These are phyloP conservation scores for Nezara viridula DNA, from an alignment of 2,888 invertebrate species.

Conservation along the genomic window DNA sequence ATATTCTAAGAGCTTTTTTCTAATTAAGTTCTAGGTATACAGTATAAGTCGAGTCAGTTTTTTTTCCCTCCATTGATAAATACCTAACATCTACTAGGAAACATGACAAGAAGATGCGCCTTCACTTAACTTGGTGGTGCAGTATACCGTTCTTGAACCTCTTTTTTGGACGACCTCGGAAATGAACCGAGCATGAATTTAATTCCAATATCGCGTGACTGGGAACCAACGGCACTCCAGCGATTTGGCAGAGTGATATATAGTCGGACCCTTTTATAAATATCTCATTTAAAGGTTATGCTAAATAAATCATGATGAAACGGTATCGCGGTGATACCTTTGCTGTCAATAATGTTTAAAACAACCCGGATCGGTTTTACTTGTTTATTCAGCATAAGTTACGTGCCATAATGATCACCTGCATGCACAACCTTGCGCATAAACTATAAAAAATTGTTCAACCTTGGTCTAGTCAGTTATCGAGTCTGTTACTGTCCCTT, in stretches of 20 bases:
- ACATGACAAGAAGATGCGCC: no score
- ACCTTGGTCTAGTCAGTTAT: not conserved
- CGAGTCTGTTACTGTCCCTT: not conserved
- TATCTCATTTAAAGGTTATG: not conserved
- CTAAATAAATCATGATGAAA: not conserved
- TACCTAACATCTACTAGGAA: no score
- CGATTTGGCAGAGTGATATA: not conserved
- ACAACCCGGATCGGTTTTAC: not conserved
- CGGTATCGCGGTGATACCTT: no score
- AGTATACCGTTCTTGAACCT: no score
- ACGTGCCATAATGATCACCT: not conserved
- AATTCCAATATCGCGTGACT: constrained; percentile 9
- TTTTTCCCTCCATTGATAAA: no score
- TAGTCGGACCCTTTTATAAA: not conserved
- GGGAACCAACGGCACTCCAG: not conserved
- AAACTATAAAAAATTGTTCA: not conserved
- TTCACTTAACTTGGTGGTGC: no score
- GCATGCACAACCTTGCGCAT: not conserved
- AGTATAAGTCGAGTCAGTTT: no score
- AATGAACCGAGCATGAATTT: not conserved
- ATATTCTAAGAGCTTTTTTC: no score
- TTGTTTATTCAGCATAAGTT: not conserved
- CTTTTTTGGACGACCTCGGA: not conserved
- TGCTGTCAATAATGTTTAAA: not conserved
- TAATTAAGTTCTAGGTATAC: no score